Base-by-base conservation (phyloP, 2,888 invertebrate genomes). In the Tryphoninae sp. region DNA sequence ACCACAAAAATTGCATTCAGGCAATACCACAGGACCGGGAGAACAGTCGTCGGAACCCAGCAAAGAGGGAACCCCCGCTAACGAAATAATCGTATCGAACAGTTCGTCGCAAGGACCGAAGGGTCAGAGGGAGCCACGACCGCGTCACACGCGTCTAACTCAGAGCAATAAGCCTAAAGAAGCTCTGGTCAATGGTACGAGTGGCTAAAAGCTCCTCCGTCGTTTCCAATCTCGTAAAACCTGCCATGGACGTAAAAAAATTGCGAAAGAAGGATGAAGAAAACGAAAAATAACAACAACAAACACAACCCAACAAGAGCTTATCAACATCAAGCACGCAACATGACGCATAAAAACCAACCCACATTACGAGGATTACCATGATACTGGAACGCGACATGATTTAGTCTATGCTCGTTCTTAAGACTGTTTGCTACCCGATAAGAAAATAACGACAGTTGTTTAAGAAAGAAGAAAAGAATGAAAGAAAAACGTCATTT, bases 111-210 rank as follows among this genome's bases (percentile, higher is more conserved):
- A 90, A 83, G 91, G 90, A 49, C 90, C 91, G 16, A 92, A 92
- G 79, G 89, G 89, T 58, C 92, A 92, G 64, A 87, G 92, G 81
- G 92, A 92, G 75, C 89, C 88, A 72, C 89, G 92, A 83, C 83
- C 87, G 80, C 91, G 91, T 81, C 90, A 88, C 83, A 83, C 90
- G 73, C 90, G 92, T 81, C 89, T 90, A 82, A 91, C 88, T 82
- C 91, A 88, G 89, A 93, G 93, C 89, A 92, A 92, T 89, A 94
- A 94, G 92, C 92, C 94, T 86, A 94, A 94, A 88, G 95, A 94
- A 92, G 93, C 94, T 90, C 93, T 95, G 92, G 94, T 95, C 86
- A 95, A 95, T 92, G 95, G 95, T 93, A 94, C 95, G 89, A 92
- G 92, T 90, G 92, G 92, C 90, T 92, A 92, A 89, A 84, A 40